These are phyloP conservation scores for Periophthalmodon schlosseri DNA, from an alignment of 2,113 vertebrate genomes.

Conservation along the genomic window DNA sequence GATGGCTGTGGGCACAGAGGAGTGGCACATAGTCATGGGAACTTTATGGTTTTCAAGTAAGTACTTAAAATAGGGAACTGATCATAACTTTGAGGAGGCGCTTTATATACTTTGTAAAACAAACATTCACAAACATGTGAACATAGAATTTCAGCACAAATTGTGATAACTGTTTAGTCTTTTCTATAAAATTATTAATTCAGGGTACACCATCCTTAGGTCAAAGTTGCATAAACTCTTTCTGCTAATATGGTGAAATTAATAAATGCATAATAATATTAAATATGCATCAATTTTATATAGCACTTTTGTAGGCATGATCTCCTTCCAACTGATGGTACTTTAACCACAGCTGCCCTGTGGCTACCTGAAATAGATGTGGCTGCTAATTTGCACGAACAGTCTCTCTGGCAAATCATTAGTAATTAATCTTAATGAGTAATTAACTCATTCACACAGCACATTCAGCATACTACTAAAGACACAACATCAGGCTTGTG, in stretches of 20 bases:
- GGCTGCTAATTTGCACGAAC: too few species aligned
- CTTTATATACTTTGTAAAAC: neutral
- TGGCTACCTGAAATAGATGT: neutral
- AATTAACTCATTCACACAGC: neutral
- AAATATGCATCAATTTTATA: too few species aligned
- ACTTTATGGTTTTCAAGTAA: neutral
- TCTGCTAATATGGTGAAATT: too few species aligned
- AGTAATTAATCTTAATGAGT: too few species aligned
- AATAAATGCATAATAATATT: too few species aligned
- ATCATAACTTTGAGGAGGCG: neutral
- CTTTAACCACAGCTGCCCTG: neutral
- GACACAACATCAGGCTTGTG: too few species aligned
- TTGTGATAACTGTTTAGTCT: neutral
- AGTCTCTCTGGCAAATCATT: too few species aligned
- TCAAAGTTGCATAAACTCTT: too few species aligned
- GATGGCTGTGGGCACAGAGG: slow-evolving; percentile 20
- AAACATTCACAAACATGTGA: neutral
- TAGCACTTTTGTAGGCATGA: too few species aligned
- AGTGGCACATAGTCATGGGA: neutral
- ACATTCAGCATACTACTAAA: neutral
- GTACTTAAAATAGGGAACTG: neutral
- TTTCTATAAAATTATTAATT: neutral
- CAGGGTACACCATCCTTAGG: neutral
- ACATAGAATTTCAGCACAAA: neutral
- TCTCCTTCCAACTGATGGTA: too few species aligned